A percentile compares a stretch with the other conserved stretches of the same genome.
Conservation (phyloP, 2,888 invertebrate species). For the Plusia festucae region DNA sequence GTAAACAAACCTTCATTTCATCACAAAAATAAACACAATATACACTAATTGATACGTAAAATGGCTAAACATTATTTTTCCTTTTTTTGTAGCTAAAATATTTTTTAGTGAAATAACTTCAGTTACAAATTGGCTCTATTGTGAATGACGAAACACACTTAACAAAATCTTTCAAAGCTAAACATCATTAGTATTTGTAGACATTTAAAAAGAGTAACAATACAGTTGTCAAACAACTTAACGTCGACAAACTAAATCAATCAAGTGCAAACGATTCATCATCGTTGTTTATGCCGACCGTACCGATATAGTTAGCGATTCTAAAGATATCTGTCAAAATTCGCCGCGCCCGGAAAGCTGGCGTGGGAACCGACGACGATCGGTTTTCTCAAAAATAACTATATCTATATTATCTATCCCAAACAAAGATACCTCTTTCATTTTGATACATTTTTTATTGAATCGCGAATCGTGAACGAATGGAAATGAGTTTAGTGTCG, state of each 20-base stretch:
- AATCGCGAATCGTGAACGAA: constrained; percentile 63
- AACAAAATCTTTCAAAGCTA: constrained; percentile 11
- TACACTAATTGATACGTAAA: neutral
- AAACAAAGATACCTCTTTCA: constrained; percentile 74
- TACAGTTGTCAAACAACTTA: constrained; percentile 40
- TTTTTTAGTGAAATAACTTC: too few species aligned
- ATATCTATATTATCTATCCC: constrained; percentile 75
- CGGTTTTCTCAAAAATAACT: constrained; percentile 87
- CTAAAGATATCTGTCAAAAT: constrained; percentile 88
- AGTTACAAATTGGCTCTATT: neutral
- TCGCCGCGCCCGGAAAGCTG: constrained; percentile 86
- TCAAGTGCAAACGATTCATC: constrained; percentile 58
- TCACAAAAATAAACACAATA: neutral
- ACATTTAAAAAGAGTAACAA: constrained; percentile 32
- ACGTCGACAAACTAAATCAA: constrained; percentile 51
- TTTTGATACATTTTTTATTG: constrained; percentile 66
- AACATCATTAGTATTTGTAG: constrained; percentile 38
- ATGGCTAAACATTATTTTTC: neutral
- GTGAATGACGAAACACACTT: neutral
- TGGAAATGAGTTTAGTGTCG: constrained; percentile 55
- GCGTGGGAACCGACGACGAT: constrained; percentile 84
- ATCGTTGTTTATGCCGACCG: constrained; percentile 70
- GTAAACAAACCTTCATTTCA: neutral
- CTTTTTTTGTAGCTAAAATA: neutral
- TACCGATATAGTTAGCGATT: constrained; percentile 77